phyloP scores from a whole-genome alignment of 2,797 vertebrate species.

The Pogonophryne albipinna region DNA sequence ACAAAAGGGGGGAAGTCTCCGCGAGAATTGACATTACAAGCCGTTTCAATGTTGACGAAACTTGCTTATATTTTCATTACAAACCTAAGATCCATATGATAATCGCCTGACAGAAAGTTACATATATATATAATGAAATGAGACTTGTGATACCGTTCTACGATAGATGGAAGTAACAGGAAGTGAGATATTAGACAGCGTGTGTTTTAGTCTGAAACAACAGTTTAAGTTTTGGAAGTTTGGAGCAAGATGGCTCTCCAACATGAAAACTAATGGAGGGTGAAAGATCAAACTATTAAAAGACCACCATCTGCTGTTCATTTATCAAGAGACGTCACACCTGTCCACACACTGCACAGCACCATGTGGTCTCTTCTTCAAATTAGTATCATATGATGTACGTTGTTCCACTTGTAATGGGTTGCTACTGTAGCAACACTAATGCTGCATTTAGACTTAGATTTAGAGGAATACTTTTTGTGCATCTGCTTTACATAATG shows the following conservation, averaged over 20 bases:
- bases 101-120: no score
- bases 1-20: no score
- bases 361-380: not conserved
- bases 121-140: no score
- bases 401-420: not conserved
- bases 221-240: not conserved
- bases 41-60: no score
- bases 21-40: no score
- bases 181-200: constrained; percentile 17
- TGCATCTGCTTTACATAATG: no score
- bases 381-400: no score
- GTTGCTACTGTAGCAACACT: not conserved
- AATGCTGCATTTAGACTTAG: not conserved
- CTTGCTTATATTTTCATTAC: no score
- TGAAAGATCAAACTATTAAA: constrained; percentile 1
- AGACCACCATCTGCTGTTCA: constrained; percentile 19
- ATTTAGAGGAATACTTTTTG: not conserved
- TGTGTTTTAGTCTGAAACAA: not conserved
- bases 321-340: not conserved
- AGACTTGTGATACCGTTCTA: no score
- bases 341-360: not conserved
- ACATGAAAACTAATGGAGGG: not conserved
- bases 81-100: no score
- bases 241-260: not conserved
- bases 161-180: not conserved